These are phyloP conservation scores for Vespertilio murinus DNA, from an alignment of 2,797 vertebrate genomes.

Conservation along the genomic window DNA sequence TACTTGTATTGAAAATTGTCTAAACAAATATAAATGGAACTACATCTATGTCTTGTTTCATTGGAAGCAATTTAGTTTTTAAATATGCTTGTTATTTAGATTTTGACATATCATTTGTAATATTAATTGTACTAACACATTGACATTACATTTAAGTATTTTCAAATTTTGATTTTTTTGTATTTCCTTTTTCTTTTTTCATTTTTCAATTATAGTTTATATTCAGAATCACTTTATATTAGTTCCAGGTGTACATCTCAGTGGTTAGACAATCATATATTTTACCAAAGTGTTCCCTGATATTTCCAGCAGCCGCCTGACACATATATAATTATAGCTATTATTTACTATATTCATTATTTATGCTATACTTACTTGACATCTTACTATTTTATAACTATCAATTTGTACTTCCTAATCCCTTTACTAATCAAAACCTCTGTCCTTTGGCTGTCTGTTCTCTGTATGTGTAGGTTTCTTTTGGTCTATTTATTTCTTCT, in stretches of 20 bases:
- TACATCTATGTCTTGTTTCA: background rate
- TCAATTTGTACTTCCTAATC: background rate
- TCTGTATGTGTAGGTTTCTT: background rate
- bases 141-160: slow-evolving; percentile 15
- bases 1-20: background rate
- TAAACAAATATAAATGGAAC: slow-evolving; percentile 18
- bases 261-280: background rate
- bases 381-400: background rate
- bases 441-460: background rate
- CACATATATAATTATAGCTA: background rate
- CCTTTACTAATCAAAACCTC: background rate
- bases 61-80: slow-evolving; percentile 24
- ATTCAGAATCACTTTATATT: background rate
- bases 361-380: background rate
- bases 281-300: background rate
- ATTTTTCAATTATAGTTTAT: background rate
- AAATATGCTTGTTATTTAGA: background rate
- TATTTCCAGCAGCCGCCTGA: background rate
- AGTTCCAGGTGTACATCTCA: background rate
- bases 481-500: background rate
- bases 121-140: background rate
- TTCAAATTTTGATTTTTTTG: background rate
- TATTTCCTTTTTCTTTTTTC: background rate
- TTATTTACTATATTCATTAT: background rate
- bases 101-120: slow-evolving; percentile 7